These are phyloP conservation scores for Centropus bengalensis DNA, from an alignment of 2,113 vertebrate genomes.

Conservation along the genomic window DNA sequence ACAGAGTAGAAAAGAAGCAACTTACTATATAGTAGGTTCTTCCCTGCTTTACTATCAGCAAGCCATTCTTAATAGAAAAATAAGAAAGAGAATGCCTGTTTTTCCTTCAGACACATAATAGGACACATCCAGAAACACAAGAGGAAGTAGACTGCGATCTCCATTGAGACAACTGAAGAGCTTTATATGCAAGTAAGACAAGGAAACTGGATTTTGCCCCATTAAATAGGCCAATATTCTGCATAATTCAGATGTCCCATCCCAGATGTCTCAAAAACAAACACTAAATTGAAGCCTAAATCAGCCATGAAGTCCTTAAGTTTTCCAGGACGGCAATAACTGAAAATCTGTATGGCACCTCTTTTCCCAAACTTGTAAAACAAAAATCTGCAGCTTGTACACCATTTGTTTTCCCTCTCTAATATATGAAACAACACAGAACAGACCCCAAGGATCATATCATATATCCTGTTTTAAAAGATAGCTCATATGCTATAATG, in stretches of 20 bases:
- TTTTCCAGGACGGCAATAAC: neutral
- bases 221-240: neutral
- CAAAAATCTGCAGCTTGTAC: neutral
- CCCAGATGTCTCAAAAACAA: neutral
- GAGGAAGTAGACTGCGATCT: neutral
- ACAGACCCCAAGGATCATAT: neutral
- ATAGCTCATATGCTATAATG: neutral
- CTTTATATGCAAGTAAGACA: neutral
- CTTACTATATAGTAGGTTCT: neutral
- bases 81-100: neutral
- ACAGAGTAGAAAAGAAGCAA: neutral
- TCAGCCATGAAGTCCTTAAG: neutral
- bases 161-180: neutral
- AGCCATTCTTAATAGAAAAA: neutral
- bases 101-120: neutral
- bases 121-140: neutral
- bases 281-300: neutral
- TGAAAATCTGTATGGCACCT: neutral
- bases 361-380: neutral
- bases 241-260: neutral
- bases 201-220: neutral
- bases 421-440: neutral
- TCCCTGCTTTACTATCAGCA: neutral
- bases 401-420: neutral
- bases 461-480: neutral